A percentile compares a stretch with the other conserved stretches of the same genome.
phyloP scores from a whole-genome alignment of 1,140 invertebrate genomes.

The Ceratina australensis region DNA sequence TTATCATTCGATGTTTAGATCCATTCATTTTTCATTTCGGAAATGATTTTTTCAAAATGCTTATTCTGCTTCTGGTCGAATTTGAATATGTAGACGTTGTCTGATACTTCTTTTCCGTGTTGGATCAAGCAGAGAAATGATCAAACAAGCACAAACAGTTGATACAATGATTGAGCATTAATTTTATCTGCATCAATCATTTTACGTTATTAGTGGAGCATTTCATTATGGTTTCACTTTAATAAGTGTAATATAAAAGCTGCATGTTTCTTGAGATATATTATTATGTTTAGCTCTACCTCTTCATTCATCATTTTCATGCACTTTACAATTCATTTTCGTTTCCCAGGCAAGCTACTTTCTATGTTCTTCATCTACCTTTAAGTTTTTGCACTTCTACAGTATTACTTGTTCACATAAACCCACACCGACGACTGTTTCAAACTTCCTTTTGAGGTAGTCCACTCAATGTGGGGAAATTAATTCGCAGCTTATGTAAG shows the following conservation, averaged over 20 bases:
- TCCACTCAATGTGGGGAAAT: conserved; percentile 58
- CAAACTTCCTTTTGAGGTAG: conserved; percentile 53
- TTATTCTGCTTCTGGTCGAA: background rate
- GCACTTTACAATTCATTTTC: conserved; percentile 12
- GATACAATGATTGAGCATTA: background rate
- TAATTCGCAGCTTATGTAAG: conserved; percentile 71
- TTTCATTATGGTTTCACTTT: background rate
- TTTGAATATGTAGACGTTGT: background rate
- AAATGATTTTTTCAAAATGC: background rate
- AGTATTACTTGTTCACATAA: background rate
- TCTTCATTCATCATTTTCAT: no score
- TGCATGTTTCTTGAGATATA: conserved; percentile 4
- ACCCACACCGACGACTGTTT: conserved; percentile 48
- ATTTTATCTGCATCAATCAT: background rate
- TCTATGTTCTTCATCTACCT: background rate
- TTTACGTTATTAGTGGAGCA: background rate
- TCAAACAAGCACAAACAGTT: background rate
- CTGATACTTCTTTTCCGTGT: conserved; percentile 11
- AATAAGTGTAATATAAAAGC: background rate
- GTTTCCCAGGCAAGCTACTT: no score
- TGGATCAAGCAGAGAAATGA: background rate
- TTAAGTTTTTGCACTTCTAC: background rate
- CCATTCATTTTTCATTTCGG: conserved; percentile 37
- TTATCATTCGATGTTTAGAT: conserved; percentile 69
- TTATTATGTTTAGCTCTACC: background rate